Evolutionary conservation across 2,888 invertebrate species (phyloP).

Genomic region (Morpho achilles): DNA sequence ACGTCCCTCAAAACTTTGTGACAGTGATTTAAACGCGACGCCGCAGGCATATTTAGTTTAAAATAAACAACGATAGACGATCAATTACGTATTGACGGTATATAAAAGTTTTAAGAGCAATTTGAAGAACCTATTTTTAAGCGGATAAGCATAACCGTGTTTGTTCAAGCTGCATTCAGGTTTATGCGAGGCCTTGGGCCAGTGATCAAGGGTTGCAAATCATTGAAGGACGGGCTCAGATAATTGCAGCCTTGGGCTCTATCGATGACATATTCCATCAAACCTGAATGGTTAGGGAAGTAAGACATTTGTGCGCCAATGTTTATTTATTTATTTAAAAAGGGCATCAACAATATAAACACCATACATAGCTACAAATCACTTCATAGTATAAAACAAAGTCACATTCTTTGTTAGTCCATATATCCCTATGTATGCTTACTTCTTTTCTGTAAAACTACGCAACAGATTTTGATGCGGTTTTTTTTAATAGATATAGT

Average conservation of each 20-base stretch:
- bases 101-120: background rate
- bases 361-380: too few relatives aligned
- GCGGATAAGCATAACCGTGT: slow-evolving; percentile 30
- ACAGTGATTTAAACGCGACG: too few relatives aligned
- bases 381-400: too few relatives aligned
- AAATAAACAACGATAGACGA: too few relatives aligned
- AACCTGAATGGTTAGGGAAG: slow-evolving; percentile 38
- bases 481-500: too few relatives aligned
- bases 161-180: slow-evolving; percentile 42
- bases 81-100: background rate
- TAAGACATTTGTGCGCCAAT: background rate
- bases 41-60: too few relatives aligned
- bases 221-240: slow-evolving; percentile 45
- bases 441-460: too few relatives aligned
- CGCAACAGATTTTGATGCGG: too few relatives aligned
- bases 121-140: slow-evolving; percentile 8
- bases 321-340: background rate
- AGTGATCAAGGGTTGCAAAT: slow-evolving; percentile 59
- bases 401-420: too few relatives aligned
- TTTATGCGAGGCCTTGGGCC: slow-evolving; percentile 56
- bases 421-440: too few relatives aligned
- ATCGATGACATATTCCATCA: slow-evolving; percentile 72
- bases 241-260: slow-evolving; percentile 60
- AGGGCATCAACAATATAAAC: too few relatives aligned
- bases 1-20: too few relatives aligned